Evolutionary conservation across 2,888 invertebrate genomes (phyloP), one percentile per base, ranked within the genome.

Genomic region (Melinopterus prodromus): DNA sequence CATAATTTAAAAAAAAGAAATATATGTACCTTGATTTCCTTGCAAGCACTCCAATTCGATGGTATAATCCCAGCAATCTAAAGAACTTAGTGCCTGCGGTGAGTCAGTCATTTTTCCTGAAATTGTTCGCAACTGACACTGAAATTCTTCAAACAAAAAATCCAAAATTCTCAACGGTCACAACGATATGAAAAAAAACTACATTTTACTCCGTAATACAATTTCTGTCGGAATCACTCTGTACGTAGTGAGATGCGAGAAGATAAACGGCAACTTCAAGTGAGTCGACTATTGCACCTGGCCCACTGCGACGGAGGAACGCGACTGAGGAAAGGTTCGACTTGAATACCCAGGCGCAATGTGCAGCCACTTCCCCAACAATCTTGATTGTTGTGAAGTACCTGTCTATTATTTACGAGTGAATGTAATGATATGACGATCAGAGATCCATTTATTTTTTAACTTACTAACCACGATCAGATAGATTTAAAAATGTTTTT

Each of bases 31-130:
- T 94, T 95, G 93, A 83, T 93, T 93, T 86, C 94, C 95, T 88
- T 94, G 92, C 85, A 95, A 91, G 88, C 95, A 95, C 88, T 95
- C 95, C 89, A 96, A 90, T 88, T 96, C 96, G 85, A 96, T 94
- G 76, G 95, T 94, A 88, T 96, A 96, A 91, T 96, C 96, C 96
- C 96, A 96, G 86, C 93, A 93, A 88, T 96, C 96, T 35, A 96
- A 89, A 77, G 95, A 95, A 87, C 93, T 94, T 84, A 94, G 89
- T 80, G 88, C 84, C 86, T 90, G 85, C 85, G 88, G 84, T 86
- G 90, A 86, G 85, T 88, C 87, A 84, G 86, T 85, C 89, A 89
- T 89, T 79, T 80, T 82, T 74, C 35, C 37, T 26, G 35, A 74
- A 74, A 74, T 16, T 26, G 6, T 26, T 26, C n/a, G n/a, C 15